Base-by-base conservation (phyloP, 2,888 invertebrate species). In the Molorchus minor region DNA sequence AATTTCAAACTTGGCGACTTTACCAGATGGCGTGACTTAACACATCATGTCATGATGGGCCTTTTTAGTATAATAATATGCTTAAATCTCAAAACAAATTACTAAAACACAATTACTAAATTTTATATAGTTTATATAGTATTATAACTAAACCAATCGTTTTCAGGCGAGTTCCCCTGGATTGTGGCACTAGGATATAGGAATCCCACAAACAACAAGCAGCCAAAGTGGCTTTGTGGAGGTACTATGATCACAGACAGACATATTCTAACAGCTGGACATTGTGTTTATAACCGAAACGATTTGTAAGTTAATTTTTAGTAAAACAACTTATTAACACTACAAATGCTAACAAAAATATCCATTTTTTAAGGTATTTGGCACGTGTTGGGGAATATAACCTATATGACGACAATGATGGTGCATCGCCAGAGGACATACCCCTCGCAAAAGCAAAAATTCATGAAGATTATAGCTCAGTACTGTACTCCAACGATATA, bases 301-400 rank as follows among this genome's bases (percentile, higher is more conserved):
- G 86, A 86, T 67, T 79, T 90, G 85, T 90, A 74, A 85, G 86
- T 84, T 56, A 38, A 8, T 0, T 20, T 35, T 25, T 15, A 30
- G 10, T 46, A 3, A 16, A 16, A 45, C 44, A 35, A 8, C n/a
- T 46, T 15, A 29, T 17, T 44, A 25, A 40, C 13, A 10, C 4
- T 29, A 25, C 29, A 10, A 16, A 25, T 5, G 8, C 25, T 41
- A 16, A 7, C 3, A 10, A 33, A 20, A 54, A 47, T 19, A 20
- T 41, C 41, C 21, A 29, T 58, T 13, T 33, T 78, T 78, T 7
- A 76, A 90, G 90, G 35, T 85, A 85, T 64, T 64, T 89, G 1
- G 90, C 89, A 0, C 85, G 94, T 0, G 77, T 94, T 0, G 94
- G 94, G 0, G 94, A 94, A 71, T 85, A 93, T 71, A 88, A 93